Evolutionary conservation across 2,888 invertebrate species (phyloP).

Genomic region (Deilephila porcellus): DNA sequence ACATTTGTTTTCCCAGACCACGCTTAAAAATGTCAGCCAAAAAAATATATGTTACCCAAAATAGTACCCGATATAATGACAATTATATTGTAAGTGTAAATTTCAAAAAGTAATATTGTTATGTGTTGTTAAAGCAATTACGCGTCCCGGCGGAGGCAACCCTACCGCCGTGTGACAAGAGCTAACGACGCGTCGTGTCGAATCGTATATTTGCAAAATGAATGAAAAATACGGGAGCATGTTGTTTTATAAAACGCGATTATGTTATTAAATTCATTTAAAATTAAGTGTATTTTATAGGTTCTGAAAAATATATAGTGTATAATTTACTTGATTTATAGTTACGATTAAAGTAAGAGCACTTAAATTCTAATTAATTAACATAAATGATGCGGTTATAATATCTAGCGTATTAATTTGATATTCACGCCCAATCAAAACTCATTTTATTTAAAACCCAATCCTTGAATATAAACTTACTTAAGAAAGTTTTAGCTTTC

Average conservation of each 20-base stretch:
- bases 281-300: too few species aligned
- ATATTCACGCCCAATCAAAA: too few species aligned
- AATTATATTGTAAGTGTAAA: conserved; percentile 20
- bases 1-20: neutral
- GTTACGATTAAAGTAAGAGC: too few species aligned
- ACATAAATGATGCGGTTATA: too few species aligned
- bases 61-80: neutral
- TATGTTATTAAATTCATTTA: neutral
- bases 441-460: too few species aligned
- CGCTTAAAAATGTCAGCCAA: neutral
- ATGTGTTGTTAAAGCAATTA: conserved; percentile 34
- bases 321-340: too few species aligned
- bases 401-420: too few species aligned
- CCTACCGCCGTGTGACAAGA: conserved; percentile 69
- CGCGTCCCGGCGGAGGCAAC: conserved; percentile 57
- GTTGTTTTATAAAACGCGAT: neutral
- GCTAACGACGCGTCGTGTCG: conserved; percentile 64
- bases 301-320: too few species aligned
- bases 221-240: conserved; percentile 34
- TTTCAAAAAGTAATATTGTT: conserved; percentile 27
- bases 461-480: too few species aligned
- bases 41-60: too few species aligned
- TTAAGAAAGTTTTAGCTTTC: too few species aligned
- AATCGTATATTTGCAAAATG: conserved; percentile 44
- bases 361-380: too few species aligned